Evolutionary conservation across 2,113 vertebrate genomes (phyloP).

Genomic region (Butorides virescens): DNA sequence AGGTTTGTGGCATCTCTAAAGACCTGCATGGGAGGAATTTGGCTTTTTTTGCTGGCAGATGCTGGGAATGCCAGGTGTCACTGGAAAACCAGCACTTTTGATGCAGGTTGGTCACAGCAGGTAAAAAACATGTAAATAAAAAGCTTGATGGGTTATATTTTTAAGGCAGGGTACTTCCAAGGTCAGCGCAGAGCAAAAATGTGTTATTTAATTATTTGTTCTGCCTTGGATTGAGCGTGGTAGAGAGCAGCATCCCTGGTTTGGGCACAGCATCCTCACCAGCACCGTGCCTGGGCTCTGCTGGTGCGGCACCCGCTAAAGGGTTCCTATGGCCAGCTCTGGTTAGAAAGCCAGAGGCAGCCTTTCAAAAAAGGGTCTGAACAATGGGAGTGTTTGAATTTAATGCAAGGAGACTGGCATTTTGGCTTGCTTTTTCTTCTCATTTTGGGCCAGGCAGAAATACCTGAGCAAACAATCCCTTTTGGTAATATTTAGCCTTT

Average conservation of each 20-base stretch:
- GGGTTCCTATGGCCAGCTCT: not conserved
- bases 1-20: not conserved
- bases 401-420: too few relatives aligned
- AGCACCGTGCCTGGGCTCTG: too few relatives aligned
- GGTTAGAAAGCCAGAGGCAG: not conserved
- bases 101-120: not conserved
- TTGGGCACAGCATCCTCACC: not conserved
- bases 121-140: not conserved
- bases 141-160: not conserved
- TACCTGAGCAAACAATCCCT: not conserved
- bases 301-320: too few relatives aligned
- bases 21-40: not conserved
- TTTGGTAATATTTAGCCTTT: not conserved
- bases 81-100: not conserved
- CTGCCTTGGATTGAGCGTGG: not conserved
- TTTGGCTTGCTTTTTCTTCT: not conserved
- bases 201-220: not conserved
- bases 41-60: not conserved
- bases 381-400: not conserved
- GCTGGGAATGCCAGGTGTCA: not conserved
- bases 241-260: not conserved
- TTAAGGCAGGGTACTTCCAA: not conserved
- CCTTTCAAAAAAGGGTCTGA: not conserved
- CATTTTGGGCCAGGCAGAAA: not conserved
- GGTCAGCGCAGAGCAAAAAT: not conserved